Base-by-base conservation (phyloP, 2,797 vertebrate genomes). In the Tympanoctomys barrerae region DNA sequence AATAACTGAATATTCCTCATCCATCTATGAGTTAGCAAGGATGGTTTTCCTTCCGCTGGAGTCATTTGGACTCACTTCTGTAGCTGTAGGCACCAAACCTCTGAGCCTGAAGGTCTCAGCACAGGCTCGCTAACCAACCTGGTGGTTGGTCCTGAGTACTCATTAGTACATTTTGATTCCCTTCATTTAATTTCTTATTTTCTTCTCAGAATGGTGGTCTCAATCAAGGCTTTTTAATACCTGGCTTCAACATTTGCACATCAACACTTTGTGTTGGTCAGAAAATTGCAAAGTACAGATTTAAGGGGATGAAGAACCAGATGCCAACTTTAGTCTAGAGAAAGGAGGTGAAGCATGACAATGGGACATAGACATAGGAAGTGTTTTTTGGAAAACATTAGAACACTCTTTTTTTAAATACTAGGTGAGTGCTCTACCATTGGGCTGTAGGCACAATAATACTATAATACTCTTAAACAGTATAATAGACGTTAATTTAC, bases 161-260 rank as follows among this genome's bases (percentile, higher is more conserved):
- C 18, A 12, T 81, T 62, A 57, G 33, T 19, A 49, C 33, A 57
- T 46, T 79, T n/a, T 86, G 33, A 33, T 80, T 61, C 57, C 85
- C 18, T 7, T 88, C n/a, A 19, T 75, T 49, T 77, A 36, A 89
- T 64, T n/a, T 61, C 68, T 87, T 36, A 54, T 5, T 68, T 87
- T 91, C 71, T 94, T 93, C 16, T 75, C 12, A 61, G 87, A 81
- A 81, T 31, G 16, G 36, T 81, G 71, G 24, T 82, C 61, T 84
- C 24, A 16, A 59, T 52, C 52, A 61, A 62, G 22, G 26, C 33
- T 31, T 90, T 84, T 39, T 39, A 94, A 75, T 77, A 81, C 26
- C 33, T 86, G 18, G 5, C 49, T 83, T 92, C 31, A n/a, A 82
- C 31, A 93, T 28, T 18, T 33, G 9, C 0, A 7, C 2, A n/a